phyloP scores from a whole-genome alignment of 2,797 vertebrate genomes.

The Dromococcyx pavoninus region DNA sequence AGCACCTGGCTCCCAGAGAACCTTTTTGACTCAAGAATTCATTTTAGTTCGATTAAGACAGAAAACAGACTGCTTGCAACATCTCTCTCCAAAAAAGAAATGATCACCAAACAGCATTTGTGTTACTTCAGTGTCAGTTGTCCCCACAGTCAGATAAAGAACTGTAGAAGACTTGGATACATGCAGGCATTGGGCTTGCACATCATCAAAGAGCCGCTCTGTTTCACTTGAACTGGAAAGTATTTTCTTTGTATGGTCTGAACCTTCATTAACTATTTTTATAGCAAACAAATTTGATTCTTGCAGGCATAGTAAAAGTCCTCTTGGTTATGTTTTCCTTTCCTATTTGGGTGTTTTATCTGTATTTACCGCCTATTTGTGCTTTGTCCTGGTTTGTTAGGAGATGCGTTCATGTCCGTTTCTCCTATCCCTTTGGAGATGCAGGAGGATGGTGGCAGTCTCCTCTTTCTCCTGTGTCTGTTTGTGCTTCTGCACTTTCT shows the following conservation, averaged over 20 bases:
- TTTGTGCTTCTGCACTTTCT: not conserved
- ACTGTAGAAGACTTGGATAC: not conserved
- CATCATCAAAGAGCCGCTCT: not conserved
- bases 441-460: not conserved
- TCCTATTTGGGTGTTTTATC: not conserved
- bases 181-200: not conserved
- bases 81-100: not conserved
- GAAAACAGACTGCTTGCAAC: slow-evolving; percentile 30
- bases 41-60: not conserved
- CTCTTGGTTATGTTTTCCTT: not conserved
- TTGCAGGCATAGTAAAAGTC: not conserved
- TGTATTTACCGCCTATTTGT: no score
- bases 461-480: not conserved
- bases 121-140: not conserved
- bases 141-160: not conserved
- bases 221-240: not conserved
- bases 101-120: not conserved
- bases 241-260: not conserved
- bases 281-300: not conserved
- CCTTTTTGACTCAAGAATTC: not conserved
- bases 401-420: not conserved
- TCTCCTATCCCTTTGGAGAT: not conserved
- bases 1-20: not conserved
- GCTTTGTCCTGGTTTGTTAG: not conserved
- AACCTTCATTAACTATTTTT: not conserved